These are phyloP conservation scores for Dromaius novaehollandiae DNA, from an alignment of 2,113 vertebrate genomes.

Conservation along the genomic window DNA sequence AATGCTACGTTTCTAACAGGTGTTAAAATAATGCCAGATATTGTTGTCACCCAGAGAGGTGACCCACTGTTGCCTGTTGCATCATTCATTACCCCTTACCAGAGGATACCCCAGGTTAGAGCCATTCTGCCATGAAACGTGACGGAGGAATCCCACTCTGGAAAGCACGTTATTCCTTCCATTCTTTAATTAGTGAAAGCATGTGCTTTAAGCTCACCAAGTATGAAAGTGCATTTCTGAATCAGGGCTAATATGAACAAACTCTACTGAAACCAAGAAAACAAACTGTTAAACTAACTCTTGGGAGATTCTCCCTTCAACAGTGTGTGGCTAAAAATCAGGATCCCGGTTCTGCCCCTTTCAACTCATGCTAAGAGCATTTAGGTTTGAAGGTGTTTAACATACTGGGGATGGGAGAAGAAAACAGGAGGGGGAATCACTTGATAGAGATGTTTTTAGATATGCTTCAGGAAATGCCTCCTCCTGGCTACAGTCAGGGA, in stretches of 20 bases:
- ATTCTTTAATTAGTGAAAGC: not conserved
- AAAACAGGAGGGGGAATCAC: not conserved
- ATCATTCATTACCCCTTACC: not conserved
- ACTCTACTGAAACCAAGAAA: not conserved
- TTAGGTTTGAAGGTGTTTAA: not conserved
- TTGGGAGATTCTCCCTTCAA: not conserved
- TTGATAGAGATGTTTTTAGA: not conserved
- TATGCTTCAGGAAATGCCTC: not conserved
- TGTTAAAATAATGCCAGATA: not conserved
- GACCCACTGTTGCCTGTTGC: not conserved
- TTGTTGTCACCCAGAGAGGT: not conserved
- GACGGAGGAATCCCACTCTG: accelerated
- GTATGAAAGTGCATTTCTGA: not conserved
- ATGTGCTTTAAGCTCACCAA: not conserved
- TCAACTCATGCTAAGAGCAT: not conserved
- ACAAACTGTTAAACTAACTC: not conserved
- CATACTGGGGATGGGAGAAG: not conserved
- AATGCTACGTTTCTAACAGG: not conserved
- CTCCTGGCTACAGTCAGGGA: not conserved
- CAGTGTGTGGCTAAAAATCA: not conserved
- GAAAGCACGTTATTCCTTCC: not conserved
- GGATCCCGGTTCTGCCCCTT: not conserved
- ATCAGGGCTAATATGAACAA: not conserved
- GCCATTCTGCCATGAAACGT: not conserved
- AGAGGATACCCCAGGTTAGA: not conserved